Evolutionary conservation across 2,888 invertebrate genomes (phyloP), one percentile per base, ranked within the genome.

Genomic region (Sthenelais limicola): DNA sequence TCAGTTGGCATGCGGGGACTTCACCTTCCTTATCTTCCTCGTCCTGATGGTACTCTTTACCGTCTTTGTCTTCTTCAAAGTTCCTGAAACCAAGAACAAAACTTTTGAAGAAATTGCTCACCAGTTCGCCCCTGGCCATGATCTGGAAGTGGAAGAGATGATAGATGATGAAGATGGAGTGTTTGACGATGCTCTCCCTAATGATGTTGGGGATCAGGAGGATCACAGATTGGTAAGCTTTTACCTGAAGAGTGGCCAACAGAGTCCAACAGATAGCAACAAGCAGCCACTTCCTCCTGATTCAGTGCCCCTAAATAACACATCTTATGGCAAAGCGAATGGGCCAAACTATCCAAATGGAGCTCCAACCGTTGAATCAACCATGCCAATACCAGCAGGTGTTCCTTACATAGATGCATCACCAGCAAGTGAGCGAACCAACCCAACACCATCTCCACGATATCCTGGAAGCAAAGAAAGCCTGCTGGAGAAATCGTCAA

Each of bases 31-130:
- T 21, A 80, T 86, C 49, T 87, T 86, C 77, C 79, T 84, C 18
- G 80, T 82, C 49, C 79, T 86, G 52, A 80, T 87, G 38, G 77
- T 81, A 7, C 71, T 78, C 0, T 82, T 84, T 71, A 77, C 83
- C 24, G 68, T 80, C 28, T 86, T 87, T 77, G 84, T 86, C 72
- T 84, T 81, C 80, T 82, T 86, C 79, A 84, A 84, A 71, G 84
- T 87, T 1, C 87, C 87, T 0, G 87, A 87, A 74, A 87, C 87
- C 7, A 86, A 85, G 78, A 83, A 84, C 78, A 80, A 78, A 49
- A 85, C 86, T 24, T 86, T 87, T 75, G 87, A 87, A 58, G 86
- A 87, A 73, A 84, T 87, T 26, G 92, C 96, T 15, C 77, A 76
- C 51, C 67, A 76, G 72, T 78, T 76, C 73, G 72, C 77, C 4